phyloP scores from a whole-genome alignment of 2,797 vertebrate genomes.

The Galago senegalensis region DNA sequence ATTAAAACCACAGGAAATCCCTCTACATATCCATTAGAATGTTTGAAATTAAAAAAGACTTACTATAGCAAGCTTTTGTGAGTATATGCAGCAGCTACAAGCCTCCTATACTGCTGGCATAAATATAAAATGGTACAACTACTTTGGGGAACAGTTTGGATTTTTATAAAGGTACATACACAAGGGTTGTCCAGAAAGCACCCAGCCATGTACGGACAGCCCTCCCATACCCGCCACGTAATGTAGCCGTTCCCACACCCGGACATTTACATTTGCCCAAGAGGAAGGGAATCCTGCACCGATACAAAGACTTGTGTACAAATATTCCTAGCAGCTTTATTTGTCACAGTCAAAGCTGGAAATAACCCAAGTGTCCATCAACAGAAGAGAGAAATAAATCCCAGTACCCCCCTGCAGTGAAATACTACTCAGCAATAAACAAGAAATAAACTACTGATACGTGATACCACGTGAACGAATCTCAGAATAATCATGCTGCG shows the following conservation, averaged over 20 bases:
- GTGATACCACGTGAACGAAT: background rate
- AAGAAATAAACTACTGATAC: background rate
- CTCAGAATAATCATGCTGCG: background rate
- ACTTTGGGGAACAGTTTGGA: background rate
- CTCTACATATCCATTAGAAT: background rate
- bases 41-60: background rate
- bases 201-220: too few relatives aligned
- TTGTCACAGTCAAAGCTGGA: background rate
- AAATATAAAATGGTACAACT: accelerated
- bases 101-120: background rate
- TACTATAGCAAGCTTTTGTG: background rate
- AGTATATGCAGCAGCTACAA: too few relatives aligned
- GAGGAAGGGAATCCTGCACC: background rate
- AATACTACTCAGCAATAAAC: background rate
- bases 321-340: background rate
- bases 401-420: accelerated
- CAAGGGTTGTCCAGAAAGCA: too few relatives aligned
- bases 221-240: background rate
- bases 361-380: background rate
- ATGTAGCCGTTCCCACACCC: background rate
- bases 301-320: background rate
- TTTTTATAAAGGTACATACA: background rate
- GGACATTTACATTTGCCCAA: background rate
- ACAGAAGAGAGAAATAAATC: background rate
- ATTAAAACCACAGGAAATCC: background rate